Base-by-base conservation (phyloP, 1,140 invertebrate genomes). In the Achatina immaculata region DNA sequence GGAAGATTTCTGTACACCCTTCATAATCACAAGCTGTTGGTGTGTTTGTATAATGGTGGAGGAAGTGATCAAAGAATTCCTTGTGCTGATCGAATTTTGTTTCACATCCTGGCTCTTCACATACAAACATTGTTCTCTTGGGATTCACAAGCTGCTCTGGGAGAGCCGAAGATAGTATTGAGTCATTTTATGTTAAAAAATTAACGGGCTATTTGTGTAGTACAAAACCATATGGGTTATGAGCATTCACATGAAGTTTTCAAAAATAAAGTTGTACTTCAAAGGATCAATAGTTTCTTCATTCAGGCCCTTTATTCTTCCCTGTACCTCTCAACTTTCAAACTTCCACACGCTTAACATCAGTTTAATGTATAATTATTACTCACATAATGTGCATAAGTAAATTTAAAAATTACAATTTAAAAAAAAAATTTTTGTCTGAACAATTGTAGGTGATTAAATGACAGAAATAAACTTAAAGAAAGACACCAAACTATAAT, bases 11-110 rank as follows among this genome's bases (percentile, higher is more conserved):
- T 58, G 45, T 1, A 36, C 74, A 77, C 3, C 42, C 34, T 11
- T 77, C 21, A 45, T 36, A 58, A 65, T 36, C 45, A 34, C 45
- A 74, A 7, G 45, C 55, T 6, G 43, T 34, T 51, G 16, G 42
- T 36, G 36, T 42, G 11, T 51, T 58, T 4, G 74, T 77, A n/a
- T 40, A 77, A n/a, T 77, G 74, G n/a, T 65, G 19, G 19, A 77
- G 74, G 55, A 77, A 77, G 36, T 77, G 74, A 51, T 77, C 74
- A 77, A 62, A 62, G 55, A 65, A 77, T 31, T 65, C 34, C 65
- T 77, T 77, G 42, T 77, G 51, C 19, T 62, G 51, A 77, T 34
- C 21, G 74, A 77, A 77, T 11, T 28, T 11, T 1, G 34, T 21
- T 21, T 58, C 3, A 65, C 74, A 77, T n/a, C 42, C 55, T 38